Evolutionary conservation across 2,888 invertebrate species (phyloP), one percentile per base, ranked within the genome.

Genomic region (Amiota mariae): DNA sequence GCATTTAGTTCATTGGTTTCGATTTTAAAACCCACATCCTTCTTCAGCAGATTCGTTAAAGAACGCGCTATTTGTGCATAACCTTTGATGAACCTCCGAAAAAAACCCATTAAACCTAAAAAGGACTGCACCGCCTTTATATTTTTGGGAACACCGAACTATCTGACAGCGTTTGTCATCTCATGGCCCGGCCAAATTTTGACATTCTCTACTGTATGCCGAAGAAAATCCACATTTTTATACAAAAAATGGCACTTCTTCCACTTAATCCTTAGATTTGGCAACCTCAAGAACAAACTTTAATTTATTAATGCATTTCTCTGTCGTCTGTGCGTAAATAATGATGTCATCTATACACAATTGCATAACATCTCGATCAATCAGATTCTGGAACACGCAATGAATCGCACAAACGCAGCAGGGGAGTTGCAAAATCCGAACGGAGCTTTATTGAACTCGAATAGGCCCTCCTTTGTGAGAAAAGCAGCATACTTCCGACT

Each of bases 261-360:
- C 24, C 24, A 2, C 24, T 24, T 24, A 24, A 24, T 67, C 56
- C 9, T 75, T 12, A 20, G 73, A 76, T 24, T 24, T 24, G 24
- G 3, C n/a, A n/a, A n/a, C n/a, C n/a, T 1, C 3, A 2, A 3
- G 12, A 0, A 75, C 66, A 13, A 49, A 57, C 61, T 66, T 54
- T 11, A 73, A 46, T 80, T 86, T 71, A 9, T 54, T 1, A 9
- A 74, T 15, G 47, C 71, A 70, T 71, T 67, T 68, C 12, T 72
- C 64, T 20, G n/a, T n/a, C n/a, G n/a, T n/a, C n/a, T n/a, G n/a
- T n/a, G n/a, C n/a, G n/a, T n/a, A n/a, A n/a, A n/a, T 73, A 13
- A 80, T 73, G 1, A 78, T 48, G 51, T 80, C 77, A 59, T 78
- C 80, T 46, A 78, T 13, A 57, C 76, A 80, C 1, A 71, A 10